Conservation (phyloP, 2,113 vertebrate genomes). For the Scophthalmus maximus region DNA sequence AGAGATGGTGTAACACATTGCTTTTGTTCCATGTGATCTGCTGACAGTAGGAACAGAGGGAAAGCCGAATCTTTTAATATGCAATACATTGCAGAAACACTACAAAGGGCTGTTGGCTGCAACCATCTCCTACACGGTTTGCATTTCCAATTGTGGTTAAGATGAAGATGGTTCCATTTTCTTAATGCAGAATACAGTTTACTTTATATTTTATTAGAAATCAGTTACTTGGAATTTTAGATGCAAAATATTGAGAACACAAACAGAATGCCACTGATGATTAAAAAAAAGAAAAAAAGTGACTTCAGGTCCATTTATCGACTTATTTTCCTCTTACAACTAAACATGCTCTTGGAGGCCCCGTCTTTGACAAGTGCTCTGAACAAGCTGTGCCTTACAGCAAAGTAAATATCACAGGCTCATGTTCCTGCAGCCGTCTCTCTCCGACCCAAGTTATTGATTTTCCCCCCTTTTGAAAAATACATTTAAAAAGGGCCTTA, state of each 20-base stretch:
- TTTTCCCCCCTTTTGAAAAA: slow-evolving; percentile 80
- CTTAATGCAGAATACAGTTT: neutral
- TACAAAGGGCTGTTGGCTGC: too few species aligned
- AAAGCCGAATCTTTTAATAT: too few species aligned
- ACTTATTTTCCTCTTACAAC: slow-evolving; percentile 59
- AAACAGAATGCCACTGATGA: slow-evolving; percentile 21
- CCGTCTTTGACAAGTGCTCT: slow-evolving; percentile 64
- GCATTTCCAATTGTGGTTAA: too few species aligned
- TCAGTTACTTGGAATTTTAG: neutral
- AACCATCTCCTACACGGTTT: too few species aligned
- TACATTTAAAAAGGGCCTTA: slow-evolving; percentile 77
- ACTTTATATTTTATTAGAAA: slow-evolving; percentile 5
- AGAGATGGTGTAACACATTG: too few species aligned
- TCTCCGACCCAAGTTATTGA: slow-evolving; percentile 77
- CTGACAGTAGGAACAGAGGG: too few species aligned
- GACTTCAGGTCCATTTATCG: slow-evolving; percentile 64
- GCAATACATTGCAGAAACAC: slow-evolving; percentile 3
- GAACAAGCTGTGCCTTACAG: slow-evolving; percentile 67
- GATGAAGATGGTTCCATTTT: too few species aligned
- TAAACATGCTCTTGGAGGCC: slow-evolving; percentile 43
- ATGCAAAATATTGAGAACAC: neutral
- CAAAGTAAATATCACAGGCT: slow-evolving; percentile 75
- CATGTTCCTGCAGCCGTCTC: slow-evolving; percentile 68
- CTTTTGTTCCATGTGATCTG: too few species aligned
- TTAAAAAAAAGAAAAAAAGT: slow-evolving; percentile 7